Percentiles rank a stretch among this genome's conserved stretches.
phyloP scores from a whole-genome alignment of 2,888 invertebrate genomes.

The Brenthis ino region DNA sequence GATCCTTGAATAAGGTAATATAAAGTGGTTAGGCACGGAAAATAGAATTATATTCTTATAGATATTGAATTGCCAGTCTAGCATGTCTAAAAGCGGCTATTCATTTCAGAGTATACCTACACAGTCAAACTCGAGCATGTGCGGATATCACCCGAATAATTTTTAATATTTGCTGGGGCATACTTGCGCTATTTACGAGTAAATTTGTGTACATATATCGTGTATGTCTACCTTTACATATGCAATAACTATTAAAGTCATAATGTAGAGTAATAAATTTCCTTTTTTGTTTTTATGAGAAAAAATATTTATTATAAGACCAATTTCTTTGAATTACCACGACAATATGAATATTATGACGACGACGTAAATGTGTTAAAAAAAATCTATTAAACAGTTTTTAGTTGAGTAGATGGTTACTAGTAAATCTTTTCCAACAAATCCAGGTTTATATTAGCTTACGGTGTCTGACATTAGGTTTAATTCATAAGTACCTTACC shows the following conservation, averaged over 20 bases:
- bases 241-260: neutral
- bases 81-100: neutral
- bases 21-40: neutral
- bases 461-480: slow-evolving; percentile 23
- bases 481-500: slow-evolving; percentile 35
- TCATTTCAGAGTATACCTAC: too few relatives aligned
- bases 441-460: slow-evolving; percentile 16
- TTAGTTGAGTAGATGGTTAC: neutral
- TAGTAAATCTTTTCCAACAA: slow-evolving; percentile 1
- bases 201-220: too few relatives aligned
- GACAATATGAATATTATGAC: too few relatives aligned
- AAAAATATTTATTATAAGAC: too few relatives aligned
- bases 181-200: too few relatives aligned
- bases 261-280: neutral
- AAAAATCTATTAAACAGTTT: too few relatives aligned
- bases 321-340: too few relatives aligned
- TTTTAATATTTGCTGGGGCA: too few relatives aligned
- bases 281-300: neutral
- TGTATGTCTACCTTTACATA: too few relatives aligned
- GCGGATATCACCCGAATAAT: too few relatives aligned
- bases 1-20: slow-evolving; percentile 34
- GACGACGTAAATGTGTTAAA: too few relatives aligned
- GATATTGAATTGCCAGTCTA: neutral
- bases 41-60: neutral
- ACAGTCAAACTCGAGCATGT: too few relatives aligned